phyloP scores from a whole-genome alignment of 2,113 vertebrate species.

The Scortum barcoo region DNA sequence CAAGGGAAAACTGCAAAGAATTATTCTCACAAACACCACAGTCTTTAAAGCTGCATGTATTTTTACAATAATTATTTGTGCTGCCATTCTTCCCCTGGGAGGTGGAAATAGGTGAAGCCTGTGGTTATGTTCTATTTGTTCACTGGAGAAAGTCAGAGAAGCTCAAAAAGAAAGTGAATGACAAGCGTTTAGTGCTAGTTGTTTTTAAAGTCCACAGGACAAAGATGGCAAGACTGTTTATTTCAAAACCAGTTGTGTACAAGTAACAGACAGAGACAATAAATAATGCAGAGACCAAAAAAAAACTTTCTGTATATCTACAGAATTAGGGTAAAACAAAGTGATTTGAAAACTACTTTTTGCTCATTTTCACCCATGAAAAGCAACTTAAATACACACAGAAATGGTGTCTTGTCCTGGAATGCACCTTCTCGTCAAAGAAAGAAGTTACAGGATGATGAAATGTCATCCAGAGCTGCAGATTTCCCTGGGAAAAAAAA shows the following conservation, averaged over 20 bases:
- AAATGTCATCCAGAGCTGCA: slow-evolving; percentile 14
- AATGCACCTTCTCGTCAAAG: slow-evolving; percentile 35
- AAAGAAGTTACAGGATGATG: slow-evolving; percentile 29
- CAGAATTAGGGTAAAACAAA: slow-evolving; percentile 57
- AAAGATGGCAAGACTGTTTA: slow-evolving; percentile 80
- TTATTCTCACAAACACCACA: neutral
- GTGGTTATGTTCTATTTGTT: neutral
- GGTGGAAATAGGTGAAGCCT: neutral
- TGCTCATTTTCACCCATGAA: slow-evolving; percentile 40
- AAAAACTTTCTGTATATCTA: slow-evolving; percentile 51
- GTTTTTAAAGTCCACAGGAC: slow-evolving; percentile 9
- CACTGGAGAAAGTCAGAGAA: neutral
- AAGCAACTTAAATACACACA: slow-evolving; percentile 63
- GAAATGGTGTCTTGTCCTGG: slow-evolving; percentile 37
- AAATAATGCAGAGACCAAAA: slow-evolving; percentile 80
- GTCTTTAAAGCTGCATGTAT: neutral
- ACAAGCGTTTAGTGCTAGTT: neutral
- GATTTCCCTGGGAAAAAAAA: slow-evolving; percentile 1
- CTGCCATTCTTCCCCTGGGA: neutral
- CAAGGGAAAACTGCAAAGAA: slow-evolving; percentile 18
- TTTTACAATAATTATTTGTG: neutral
- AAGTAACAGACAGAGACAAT: slow-evolving; percentile 80
- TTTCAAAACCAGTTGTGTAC: slow-evolving; percentile 84
- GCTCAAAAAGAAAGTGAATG: neutral
- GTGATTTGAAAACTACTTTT: slow-evolving; percentile 38